Percentiles rank a stretch among this genome's conserved stretches.
These are phyloP conservation scores for Helogale parvula DNA, from an alignment of 2,113 vertebrate genomes.

Conservation along the genomic window DNA sequence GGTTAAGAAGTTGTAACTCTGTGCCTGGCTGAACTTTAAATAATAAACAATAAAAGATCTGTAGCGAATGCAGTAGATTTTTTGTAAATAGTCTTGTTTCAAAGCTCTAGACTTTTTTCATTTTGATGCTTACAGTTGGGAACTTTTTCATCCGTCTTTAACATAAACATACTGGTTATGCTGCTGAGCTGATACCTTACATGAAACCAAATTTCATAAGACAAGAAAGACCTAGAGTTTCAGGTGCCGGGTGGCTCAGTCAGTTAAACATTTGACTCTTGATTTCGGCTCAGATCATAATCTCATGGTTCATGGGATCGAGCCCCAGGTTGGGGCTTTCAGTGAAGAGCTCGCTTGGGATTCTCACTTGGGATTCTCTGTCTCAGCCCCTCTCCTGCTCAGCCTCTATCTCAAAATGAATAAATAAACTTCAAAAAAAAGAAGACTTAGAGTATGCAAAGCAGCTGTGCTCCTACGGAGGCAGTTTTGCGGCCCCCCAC, in stretches of 20 bases:
- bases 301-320: no score
- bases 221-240: constrained; percentile 22
- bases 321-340: no score
- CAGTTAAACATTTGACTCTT: no score
- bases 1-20: neutral
- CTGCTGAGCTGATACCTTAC: constrained; percentile 7
- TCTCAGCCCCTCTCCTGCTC: no score
- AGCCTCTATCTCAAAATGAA: no score
- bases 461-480: neutral
- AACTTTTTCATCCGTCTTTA: constrained; percentile 39
- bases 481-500: neutral
- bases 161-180: constrained; percentile 39
- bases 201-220: constrained; percentile 51
- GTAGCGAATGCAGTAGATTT: neutral
- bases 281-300: no score
- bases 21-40: neutral
- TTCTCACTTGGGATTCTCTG: no score
- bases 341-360: no score
- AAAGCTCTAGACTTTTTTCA: constrained; percentile 17
- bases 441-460: constrained; percentile 13
- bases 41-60: neutral
- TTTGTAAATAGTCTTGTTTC: neutral
- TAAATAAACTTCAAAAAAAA: no score
- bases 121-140: constrained; percentile 30
- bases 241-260: no score